These are phyloP conservation scores for Cosmopolites sordidus DNA, from an alignment of 2,888 invertebrate genomes.

Conservation along the genomic window DNA sequence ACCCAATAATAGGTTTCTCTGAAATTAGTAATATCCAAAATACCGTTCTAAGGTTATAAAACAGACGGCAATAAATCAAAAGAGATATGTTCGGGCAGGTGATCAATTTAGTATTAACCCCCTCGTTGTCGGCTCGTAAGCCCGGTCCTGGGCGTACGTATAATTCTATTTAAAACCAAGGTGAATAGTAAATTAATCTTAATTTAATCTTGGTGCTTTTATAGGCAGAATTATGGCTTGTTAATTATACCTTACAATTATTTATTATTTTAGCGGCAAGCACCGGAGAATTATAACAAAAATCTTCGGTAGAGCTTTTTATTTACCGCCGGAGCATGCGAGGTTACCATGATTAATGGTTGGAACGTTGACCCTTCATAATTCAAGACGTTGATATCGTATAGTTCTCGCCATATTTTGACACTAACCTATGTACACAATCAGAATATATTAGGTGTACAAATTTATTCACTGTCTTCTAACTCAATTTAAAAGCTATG, in stretches of 20 bases:
- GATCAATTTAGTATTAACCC: not conserved
- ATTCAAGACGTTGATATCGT: constrained; percentile 1
- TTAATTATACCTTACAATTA: constrained; percentile 31
- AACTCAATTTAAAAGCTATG: too few species aligned
- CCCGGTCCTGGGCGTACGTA: constrained; percentile 26
- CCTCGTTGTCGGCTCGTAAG: not conserved
- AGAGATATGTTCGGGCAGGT: not conserved
- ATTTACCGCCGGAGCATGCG: constrained; percentile 16
- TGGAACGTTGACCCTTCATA: not conserved
- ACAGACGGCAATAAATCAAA: too few species aligned
- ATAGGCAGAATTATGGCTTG: constrained; percentile 31
- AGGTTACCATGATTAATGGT: constrained; percentile 13
- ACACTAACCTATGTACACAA: too few species aligned
- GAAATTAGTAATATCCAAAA: too few species aligned
- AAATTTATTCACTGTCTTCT: too few species aligned
- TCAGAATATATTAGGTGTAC: too few species aligned
- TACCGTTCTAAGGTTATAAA: too few species aligned
- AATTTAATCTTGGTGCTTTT: constrained; percentile 29
- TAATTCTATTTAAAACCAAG: constrained; percentile 28
- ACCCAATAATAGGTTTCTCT: too few species aligned
- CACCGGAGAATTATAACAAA: constrained; percentile 20
- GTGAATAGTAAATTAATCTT: constrained; percentile 30
- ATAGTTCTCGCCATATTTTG: not conserved
- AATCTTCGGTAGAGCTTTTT: constrained; percentile 19
- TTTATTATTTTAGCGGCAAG: constrained; percentile 30